A percentile compares a stretch with the other conserved stretches of the same genome.
These are phyloP conservation scores for Phymanthus crucifer DNA, from an alignment of 92 coral and sea anemone species.

Conservation along the genomic window DNA sequence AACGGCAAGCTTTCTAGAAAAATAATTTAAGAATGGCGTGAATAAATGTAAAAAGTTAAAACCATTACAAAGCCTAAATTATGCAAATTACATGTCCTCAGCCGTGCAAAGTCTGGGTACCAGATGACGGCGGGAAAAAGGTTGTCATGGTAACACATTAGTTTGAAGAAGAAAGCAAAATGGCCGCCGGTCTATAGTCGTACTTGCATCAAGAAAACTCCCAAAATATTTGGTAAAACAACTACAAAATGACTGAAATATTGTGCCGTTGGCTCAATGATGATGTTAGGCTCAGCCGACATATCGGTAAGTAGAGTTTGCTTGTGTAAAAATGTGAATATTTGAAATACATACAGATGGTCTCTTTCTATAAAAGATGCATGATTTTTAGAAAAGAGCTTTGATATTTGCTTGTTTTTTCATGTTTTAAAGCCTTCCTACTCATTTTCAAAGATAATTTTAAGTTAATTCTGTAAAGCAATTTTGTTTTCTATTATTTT, in stretches of 20 bases:
- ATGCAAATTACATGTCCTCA: not conserved
- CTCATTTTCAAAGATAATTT: not conserved
- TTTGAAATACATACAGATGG: not conserved
- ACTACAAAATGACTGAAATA: conserved; percentile 83
- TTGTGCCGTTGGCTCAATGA: conserved; percentile 98
- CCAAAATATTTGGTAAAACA: not conserved
- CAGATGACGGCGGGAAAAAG: conserved; percentile 16
- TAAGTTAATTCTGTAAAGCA: not conserved
- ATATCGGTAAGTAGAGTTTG: conserved; percentile 69
- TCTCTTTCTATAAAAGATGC: not conserved
- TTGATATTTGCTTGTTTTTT: not conserved
- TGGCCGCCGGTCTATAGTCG: conserved; percentile 19
- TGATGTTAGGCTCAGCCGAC: conserved; percentile 81
- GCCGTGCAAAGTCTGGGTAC: not conserved
- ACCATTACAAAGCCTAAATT: no score
- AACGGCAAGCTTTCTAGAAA: no score
- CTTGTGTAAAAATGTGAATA: not conserved
- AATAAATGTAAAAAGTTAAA: no score
- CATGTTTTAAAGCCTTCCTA: not conserved
- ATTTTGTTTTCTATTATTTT: not conserved
- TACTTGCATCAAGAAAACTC: not conserved
- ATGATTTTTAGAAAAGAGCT: not conserved
- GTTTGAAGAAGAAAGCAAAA: conserved; percentile 25
- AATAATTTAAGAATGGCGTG: no score
- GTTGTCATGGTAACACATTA: conserved; percentile 15